Base-by-base conservation (phyloP, 1,140 invertebrate genomes). In the Littorina saxatilis region DNA sequence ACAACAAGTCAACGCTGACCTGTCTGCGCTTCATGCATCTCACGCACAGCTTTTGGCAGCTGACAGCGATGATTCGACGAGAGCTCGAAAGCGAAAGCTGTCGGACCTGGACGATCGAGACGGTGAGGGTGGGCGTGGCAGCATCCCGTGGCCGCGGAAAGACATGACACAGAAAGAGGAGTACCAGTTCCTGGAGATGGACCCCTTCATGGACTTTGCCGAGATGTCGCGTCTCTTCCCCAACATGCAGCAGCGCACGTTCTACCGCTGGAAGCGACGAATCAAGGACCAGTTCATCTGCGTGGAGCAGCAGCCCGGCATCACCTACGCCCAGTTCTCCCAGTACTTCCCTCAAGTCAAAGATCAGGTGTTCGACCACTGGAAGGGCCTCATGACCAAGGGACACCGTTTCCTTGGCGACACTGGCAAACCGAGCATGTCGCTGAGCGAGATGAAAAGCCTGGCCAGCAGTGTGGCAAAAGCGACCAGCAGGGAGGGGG, bases 281-380 rank as follows among this genome's bases (percentile, higher is more conserved):
- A 84, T 86, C 39, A 86, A 86, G 40, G 85, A 86, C 35, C 82
- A 86, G 79, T 84, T 77, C 68, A 84, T 86, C 23, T 80, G 82
- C 63, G 61, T 86, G 37, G 85, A 86, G 66, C 85, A 86, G 70
- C 77, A 81, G 78, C 82, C 85, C 35, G 37, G 76, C n/a, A 73
- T 83, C 78, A 84, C 68, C 35, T 86, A 81, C 58, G 55, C 75
- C 7, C 77, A 86, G 52, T 86, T 84, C 43, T 80, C 80, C 63
- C 70, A 66, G 20, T 68, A 68, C 82, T 70, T 84, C 15, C 75
- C 82, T 3, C 85, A 86, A 27, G 85, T 83, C 11, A 84, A 82
- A 70, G 77, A 82, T 29, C 66, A 81, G 50, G 82, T 86, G 4
- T 86, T 84, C 76, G 23, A 52, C 23, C 75, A 77, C 63, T 86